A percentile compares a stretch with the other conserved stretches of the same genome.
These are phyloP conservation scores for Drosophila meridionalis DNA, from an alignment of 2,888 invertebrate genomes.

Conservation along the genomic window DNA sequence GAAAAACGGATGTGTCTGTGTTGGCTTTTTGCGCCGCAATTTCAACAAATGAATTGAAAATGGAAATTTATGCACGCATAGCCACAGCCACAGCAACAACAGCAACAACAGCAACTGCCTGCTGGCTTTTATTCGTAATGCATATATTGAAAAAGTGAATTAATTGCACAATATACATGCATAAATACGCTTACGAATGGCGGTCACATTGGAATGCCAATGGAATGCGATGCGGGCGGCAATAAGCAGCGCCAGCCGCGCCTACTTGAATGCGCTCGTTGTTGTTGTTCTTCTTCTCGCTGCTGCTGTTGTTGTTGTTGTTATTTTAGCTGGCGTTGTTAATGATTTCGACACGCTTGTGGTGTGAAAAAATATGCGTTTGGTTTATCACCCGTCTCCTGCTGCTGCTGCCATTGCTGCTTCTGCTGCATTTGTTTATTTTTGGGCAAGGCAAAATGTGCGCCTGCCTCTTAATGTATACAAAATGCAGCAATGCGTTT, in stretches of 20 bases:
- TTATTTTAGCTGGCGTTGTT: slow-evolving; percentile 52
- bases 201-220: slow-evolving; percentile 73
- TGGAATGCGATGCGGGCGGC: slow-evolving; percentile 67
- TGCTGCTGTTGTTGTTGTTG: slow-evolving; percentile 39
- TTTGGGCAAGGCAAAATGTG: slow-evolving; percentile 58
- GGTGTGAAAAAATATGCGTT: slow-evolving; percentile 79
- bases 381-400: slow-evolving; percentile 63
- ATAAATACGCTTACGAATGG: slow-evolving; percentile 33
- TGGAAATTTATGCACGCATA: slow-evolving; percentile 54
- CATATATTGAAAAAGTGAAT: slow-evolving; percentile 71
- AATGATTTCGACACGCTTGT: slow-evolving; percentile 71
- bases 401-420: slow-evolving; percentile 20
- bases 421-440: slow-evolving; percentile 64
- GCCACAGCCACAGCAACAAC: slow-evolving; percentile 10
- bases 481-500: slow-evolving; percentile 67
- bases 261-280: slow-evolving; percentile 33
- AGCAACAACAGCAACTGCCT: slow-evolving; percentile 4
- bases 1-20: slow-evolving; percentile 32
- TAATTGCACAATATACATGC: slow-evolving; percentile 75
- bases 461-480: slow-evolving; percentile 64
- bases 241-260: slow-evolving; percentile 44
- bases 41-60: slow-evolving; percentile 53
- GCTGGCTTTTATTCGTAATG: slow-evolving; percentile 51
- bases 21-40: slow-evolving; percentile 51
- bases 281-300: slow-evolving; percentile 32